Evolutionary conservation across 2,797 vertebrate species (phyloP), one percentile per base, ranked within the genome.

Genomic region (Peromyscus nudipes): DNA sequence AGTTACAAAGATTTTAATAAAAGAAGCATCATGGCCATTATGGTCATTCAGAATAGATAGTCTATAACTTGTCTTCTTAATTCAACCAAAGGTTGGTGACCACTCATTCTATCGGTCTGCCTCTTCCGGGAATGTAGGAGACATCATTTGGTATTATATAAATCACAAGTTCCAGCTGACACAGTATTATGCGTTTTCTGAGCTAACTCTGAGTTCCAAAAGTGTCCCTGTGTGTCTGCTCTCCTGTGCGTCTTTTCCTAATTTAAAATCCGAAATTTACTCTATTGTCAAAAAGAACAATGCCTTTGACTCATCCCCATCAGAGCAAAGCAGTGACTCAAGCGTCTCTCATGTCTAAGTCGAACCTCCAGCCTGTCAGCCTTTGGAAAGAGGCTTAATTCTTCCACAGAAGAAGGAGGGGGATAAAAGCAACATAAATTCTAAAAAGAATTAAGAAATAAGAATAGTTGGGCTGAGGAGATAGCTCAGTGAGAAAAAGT

Each of bases 201-300:
- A 77, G 52, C 40, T 91, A 62, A 77, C 76, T 91, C 6, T 29
- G 75, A 67, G 17, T 82, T 87, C 65, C n/a, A 37, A 75, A 86
- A 90, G 17, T 40, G 37, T 57, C 88, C 46, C 1, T 0, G 0
- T 49, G 5, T 40, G 46, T 69, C 49, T 60, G 55, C 27, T 96
- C 21, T 80, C 69, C 82, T 81, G 34, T 29, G 19, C 21, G 7
- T 73, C 37, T 92, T 67, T 55, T 86, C 69, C 49, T 17, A 64
- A 92, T 87, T 67, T 92, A 87, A 97, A 82, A 80, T 40, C 80
- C 34, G 52, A 64, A 81, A 77, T 60, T 46, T 37, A 91, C n/a
- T 65, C 80, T 49, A 46, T 46, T 80, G 37, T 57, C 17, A 46
- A 88, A 67, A 67, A 65, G 16, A 73, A 43, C 67, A 62, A 40